These are phyloP conservation scores for Pectinophora gossypiella DNA, from an alignment of 1,140 invertebrate genomes.

Conservation along the genomic window DNA sequence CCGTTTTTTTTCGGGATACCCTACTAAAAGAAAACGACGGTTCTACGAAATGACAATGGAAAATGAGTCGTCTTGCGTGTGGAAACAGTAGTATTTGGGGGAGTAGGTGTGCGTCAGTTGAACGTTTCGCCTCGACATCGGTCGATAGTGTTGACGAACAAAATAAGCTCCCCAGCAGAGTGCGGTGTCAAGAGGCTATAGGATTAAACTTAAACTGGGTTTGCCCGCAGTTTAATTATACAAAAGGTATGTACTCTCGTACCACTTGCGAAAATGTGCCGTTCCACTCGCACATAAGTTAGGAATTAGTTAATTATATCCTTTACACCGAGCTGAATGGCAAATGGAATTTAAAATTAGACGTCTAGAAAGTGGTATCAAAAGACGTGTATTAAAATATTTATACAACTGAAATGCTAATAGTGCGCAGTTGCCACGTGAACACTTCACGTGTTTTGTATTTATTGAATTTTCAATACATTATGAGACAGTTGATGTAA, in stretches of 20 bases:
- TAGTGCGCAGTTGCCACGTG: background rate
- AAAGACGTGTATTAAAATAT: constrained; percentile 39
- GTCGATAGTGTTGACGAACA: constrained; percentile 73
- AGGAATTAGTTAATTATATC: constrained; percentile 68
- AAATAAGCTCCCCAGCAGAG: constrained; percentile 67
- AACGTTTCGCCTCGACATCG: constrained; percentile 57
- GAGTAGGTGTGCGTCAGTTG: constrained; percentile 45
- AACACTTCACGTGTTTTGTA: background rate
- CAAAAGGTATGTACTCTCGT: constrained; percentile 65
- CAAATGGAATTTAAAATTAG: constrained; percentile 60
- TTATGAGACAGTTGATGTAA: constrained; percentile 21
- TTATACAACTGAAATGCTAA: constrained; percentile 16
- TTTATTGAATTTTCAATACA: constrained; percentile 19
- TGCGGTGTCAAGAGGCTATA: constrained; percentile 73
- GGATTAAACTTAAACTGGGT: constrained; percentile 73
- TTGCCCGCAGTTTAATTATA: constrained; percentile 73
- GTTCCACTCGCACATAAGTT: constrained; percentile 55
- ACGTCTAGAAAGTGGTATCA: constrained; percentile 43
- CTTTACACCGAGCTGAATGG: constrained; percentile 44
- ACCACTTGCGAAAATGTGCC: constrained; percentile 54
- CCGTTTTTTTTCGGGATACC: constrained; percentile 43
- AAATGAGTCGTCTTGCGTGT: constrained; percentile 41
- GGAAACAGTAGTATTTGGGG: constrained; percentile 48
- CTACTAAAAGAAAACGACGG: constrained; percentile 40
- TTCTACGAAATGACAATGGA: constrained; percentile 28